Evolutionary conservation across 2,888 invertebrate genomes (phyloP).

Genomic region (Hydraecia micacea): DNA sequence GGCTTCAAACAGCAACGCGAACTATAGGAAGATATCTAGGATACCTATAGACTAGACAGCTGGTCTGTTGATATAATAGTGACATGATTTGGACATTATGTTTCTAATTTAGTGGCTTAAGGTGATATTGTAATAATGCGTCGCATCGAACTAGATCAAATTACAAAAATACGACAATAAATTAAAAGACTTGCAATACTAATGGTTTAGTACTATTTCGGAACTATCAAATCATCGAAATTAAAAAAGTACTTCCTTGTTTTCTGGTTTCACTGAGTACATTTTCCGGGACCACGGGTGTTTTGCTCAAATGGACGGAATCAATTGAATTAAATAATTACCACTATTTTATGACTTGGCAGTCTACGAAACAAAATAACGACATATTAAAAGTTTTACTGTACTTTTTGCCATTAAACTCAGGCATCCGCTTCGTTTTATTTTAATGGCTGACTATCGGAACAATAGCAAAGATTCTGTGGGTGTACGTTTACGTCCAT

Average conservation of each 20-base stretch:
- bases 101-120: not conserved
- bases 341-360: constrained; percentile 31
- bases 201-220: not conserved
- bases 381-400: constrained; percentile 37
- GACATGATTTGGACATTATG: not conserved
- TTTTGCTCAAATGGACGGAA: not conserved
- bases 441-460: constrained; percentile 20
- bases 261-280: not conserved
- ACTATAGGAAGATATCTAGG: not conserved
- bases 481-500: constrained; percentile 39
- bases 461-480: constrained; percentile 34
- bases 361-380: constrained; percentile 30
- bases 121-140: not conserved
- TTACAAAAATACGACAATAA: too few relatives aligned
- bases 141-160: too few relatives aligned
- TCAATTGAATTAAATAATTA: constrained; percentile 39
- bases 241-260: too few relatives aligned
- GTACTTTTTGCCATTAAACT: constrained; percentile 38
- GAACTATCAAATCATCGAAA: not conserved
- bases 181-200: too few relatives aligned
- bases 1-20: not conserved
- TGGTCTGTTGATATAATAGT: not conserved
- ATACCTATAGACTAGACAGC: not conserved
- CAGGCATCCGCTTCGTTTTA: constrained; percentile 36
- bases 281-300: not conserved